Percentiles rank a stretch among this genome's conserved stretches.
Evolutionary conservation across 92 coral and sea anemone genomes (phyloP).

Genomic region (Actinernus sp.): DNA sequence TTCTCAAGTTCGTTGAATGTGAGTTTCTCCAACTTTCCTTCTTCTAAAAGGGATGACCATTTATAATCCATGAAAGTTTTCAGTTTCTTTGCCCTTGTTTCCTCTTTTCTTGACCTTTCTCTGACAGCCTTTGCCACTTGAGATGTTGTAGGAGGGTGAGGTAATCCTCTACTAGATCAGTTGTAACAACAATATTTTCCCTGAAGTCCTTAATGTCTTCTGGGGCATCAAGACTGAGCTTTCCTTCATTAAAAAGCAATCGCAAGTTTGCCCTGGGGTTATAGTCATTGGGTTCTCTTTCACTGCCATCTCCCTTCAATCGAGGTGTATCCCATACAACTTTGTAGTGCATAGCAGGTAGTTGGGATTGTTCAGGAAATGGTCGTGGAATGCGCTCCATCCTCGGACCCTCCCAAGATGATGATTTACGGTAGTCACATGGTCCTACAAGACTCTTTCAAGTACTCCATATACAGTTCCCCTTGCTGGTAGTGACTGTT

Average conservation of each 20-base stretch:
- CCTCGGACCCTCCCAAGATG: too few species aligned
- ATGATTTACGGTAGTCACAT: too few species aligned
- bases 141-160: constrained; percentile 1
- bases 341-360: not conserved
- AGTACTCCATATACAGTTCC: too few species aligned
- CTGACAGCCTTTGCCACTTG: not conserved
- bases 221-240: constrained; percentile 1
- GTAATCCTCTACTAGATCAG: not conserved
- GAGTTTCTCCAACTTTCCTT: too few species aligned
- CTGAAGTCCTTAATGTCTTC: not conserved
- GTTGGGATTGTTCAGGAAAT: not conserved
- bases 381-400: not conserved
- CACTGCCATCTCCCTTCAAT: not conserved
- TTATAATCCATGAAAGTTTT: too few species aligned
- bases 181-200: not conserved
- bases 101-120: constrained; percentile 1
- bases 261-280: not conserved
- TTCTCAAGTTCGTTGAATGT: too few species aligned
- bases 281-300: constrained; percentile 8
- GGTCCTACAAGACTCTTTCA: too few species aligned
- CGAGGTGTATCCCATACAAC: not conserved
- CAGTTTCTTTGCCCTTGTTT: not conserved
- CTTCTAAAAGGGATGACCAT: too few species aligned
- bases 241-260: not conserved
- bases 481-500: too few species aligned